Conservation (phyloP, 2,888 invertebrate species). For the Hofmannophila pseudospretella region DNA sequence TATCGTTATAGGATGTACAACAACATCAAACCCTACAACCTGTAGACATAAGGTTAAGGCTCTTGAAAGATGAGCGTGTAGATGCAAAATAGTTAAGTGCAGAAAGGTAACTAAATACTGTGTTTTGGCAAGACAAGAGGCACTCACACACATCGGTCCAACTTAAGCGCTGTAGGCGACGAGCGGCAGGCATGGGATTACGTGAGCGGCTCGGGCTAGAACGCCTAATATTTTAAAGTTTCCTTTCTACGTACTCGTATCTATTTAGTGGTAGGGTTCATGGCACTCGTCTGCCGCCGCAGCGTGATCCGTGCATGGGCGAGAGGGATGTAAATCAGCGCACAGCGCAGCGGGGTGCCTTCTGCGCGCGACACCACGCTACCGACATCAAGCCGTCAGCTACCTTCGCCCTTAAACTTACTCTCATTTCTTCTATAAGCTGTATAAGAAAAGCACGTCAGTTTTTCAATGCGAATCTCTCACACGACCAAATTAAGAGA, state of each 20-base stretch:
- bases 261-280: background rate
- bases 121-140: too few relatives aligned
- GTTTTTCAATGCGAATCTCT: background rate
- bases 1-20: too few relatives aligned
- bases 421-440: background rate
- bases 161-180: too few relatives aligned
- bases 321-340: slow-evolving; percentile 34
- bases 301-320: slow-evolving; percentile 7
- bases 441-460: background rate
- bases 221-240: too few relatives aligned
- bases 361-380: slow-evolving; percentile 28
- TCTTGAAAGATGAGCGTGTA: too few relatives aligned
- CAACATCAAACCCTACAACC: too few relatives aligned
- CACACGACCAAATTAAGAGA: slow-evolving; percentile 24
- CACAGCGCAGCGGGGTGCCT: slow-evolving; percentile 25
- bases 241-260: background rate
- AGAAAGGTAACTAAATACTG: too few relatives aligned
- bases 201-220: too few relatives aligned
- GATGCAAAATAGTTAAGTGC: too few relatives aligned
- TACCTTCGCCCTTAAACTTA: background rate
- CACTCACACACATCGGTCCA: too few relatives aligned
- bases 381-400: slow-evolving; percentile 3
- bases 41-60: too few relatives aligned
- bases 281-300: background rate
- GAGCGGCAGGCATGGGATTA: too few relatives aligned